Evolutionary conservation across 2,113 vertebrate species (phyloP).

Genomic region (Sphyrna mokarran): DNA sequence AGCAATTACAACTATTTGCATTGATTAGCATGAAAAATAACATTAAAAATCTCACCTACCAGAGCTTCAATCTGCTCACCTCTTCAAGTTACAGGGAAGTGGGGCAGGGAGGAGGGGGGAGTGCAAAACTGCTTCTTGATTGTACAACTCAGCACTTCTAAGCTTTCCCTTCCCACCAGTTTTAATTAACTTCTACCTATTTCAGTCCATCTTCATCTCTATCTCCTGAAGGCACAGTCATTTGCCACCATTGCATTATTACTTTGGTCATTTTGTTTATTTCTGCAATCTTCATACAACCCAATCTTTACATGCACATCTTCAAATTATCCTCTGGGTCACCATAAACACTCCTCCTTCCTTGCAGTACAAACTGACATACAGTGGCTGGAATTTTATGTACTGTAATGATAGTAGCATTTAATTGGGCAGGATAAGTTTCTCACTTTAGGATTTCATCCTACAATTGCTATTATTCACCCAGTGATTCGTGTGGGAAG

Average conservation of each 20-base stretch:
- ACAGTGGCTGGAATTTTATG: background rate
- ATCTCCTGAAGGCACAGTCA: background rate
- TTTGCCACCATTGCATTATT: background rate
- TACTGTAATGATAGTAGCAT: background rate
- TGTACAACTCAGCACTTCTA: background rate
- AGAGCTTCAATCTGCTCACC: background rate
- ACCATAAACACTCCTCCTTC: background rate
- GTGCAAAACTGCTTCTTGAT: background rate
- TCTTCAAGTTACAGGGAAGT: background rate
- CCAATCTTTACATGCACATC: background rate
- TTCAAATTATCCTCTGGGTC: background rate
- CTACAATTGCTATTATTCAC: too few species aligned
- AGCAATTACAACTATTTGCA: background rate
- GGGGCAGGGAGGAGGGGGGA: background rate
- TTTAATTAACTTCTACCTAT: background rate
- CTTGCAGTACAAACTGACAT: background rate
- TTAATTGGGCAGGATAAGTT: background rate
- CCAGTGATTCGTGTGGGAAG: too few species aligned
- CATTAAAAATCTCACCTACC: background rate
- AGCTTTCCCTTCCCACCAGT: background rate
- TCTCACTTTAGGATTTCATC: too few species aligned
- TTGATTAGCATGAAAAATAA: background rate
- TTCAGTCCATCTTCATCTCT: background rate
- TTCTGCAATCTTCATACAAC: background rate
- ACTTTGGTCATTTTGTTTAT: background rate